These are phyloP conservation scores for Leontopithecus rosalia DNA, from an alignment of 2,797 vertebrate genomes.

Conservation along the genomic window DNA sequence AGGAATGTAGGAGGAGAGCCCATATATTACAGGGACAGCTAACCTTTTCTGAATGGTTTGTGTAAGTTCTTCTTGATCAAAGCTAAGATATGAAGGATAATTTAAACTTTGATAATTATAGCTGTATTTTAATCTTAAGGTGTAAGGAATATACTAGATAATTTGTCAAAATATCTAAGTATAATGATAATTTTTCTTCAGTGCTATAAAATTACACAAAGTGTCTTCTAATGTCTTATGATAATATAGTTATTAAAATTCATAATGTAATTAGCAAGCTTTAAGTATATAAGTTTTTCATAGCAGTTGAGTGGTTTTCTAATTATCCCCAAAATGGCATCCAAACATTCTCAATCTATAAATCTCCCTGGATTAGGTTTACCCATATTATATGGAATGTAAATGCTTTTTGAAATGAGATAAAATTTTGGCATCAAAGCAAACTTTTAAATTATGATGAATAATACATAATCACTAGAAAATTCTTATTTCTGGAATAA, in stretches of 20 bases:
- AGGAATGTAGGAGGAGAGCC: neutral
- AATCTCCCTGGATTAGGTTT: conserved; percentile 68
- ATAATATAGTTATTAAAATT: conserved; percentile 78
- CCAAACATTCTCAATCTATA: conserved; percentile 66
- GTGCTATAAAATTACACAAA: conserved; percentile 65
- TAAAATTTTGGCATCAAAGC: conserved; percentile 16
- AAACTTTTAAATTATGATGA: conserved; percentile 39
- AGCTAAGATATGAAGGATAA: neutral
- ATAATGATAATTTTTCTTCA: conserved; percentile 73
- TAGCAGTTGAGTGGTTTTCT: conserved; percentile 22
- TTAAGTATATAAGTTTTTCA: conserved; percentile 45
- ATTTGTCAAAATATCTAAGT: conserved; percentile 74
- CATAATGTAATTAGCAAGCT: conserved; percentile 49
- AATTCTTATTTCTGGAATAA: conserved; percentile 8
- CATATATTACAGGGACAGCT: neutral
- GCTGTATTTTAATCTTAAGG: conserved; percentile 73
- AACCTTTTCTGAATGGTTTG: neutral
- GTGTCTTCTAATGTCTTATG: conserved; percentile 65
- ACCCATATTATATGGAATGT: conserved; percentile 66
- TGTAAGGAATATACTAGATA: conserved; percentile 74
- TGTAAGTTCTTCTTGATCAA: neutral
- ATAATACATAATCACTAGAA: neutral
- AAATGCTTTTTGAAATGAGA: conserved; percentile 39
- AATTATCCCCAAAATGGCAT: conserved; percentile 74
- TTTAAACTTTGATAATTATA: conserved; percentile 57